Evolutionary conservation across 1,140 invertebrate genomes (phyloP).

Genomic region (Agrypnia vestita): DNA sequence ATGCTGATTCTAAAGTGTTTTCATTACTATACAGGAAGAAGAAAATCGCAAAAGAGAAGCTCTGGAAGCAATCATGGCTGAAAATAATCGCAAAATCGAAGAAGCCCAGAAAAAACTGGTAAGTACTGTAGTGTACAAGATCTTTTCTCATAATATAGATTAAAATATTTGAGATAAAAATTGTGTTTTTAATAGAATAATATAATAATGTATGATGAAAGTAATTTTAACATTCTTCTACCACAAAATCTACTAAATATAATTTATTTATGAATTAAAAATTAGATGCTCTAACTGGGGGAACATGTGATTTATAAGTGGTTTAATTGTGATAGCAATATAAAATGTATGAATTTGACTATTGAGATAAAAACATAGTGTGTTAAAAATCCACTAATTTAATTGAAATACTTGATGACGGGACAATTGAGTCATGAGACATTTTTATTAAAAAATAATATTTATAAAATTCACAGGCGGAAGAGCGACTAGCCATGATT

Average conservation of each 20-base stretch:
- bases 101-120: slow-evolving; percentile 97
- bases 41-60: slow-evolving; percentile 95
- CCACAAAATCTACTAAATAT: background rate
- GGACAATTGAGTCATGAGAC: background rate
- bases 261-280: background rate
- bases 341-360: no score
- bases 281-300: no score
- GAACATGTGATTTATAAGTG: no score
- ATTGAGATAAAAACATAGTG: no score
- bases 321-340: background rate
- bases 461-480: slow-evolving; percentile 78
- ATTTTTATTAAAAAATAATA: no score
- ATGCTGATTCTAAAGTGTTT: slow-evolving; percentile 18
- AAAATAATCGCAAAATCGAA: slow-evolving; percentile 98
- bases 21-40: slow-evolving; percentile 86
- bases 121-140: slow-evolving; percentile 63
- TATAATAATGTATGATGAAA: no score
- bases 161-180: background rate
- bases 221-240: no score
- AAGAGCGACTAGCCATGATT: slow-evolving; percentile 96
- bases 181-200: no score
- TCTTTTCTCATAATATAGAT: background rate
- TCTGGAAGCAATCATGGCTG: slow-evolving; percentile 95
- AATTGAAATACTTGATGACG: no score
- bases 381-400: background rate